These are phyloP conservation scores for Cephus sareptanus DNA, from an alignment of 2,888 invertebrate genomes.

Conservation along the genomic window DNA sequence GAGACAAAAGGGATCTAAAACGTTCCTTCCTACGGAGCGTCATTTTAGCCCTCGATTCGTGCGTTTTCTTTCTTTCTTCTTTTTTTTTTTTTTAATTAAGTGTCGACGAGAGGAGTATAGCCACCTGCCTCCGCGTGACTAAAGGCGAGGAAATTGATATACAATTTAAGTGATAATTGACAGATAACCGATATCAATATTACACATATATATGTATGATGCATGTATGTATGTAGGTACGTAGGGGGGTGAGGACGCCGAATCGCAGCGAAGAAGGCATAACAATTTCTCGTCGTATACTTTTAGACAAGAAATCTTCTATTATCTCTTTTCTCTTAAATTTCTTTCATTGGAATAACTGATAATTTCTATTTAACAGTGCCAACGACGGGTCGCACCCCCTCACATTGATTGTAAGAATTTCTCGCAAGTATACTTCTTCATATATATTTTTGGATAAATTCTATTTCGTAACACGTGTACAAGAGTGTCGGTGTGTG, in stretches of 20 bases:
- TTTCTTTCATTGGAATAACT: constrained; percentile 25
- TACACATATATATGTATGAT: constrained; percentile 38
- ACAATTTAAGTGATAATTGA: constrained; percentile 62
- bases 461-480: no score
- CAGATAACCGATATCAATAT: constrained; percentile 58
- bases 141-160: constrained; percentile 43
- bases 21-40: no score
- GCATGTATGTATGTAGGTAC: no score
- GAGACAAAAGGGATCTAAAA: constrained; percentile 7
- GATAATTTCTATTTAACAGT: constrained; percentile 60
- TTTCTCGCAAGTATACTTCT: constrained; percentile 50
- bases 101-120: no score
- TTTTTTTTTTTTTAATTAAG: constrained; percentile 12
- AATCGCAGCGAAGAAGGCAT: constrained; percentile 56
- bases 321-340: neutral
- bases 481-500: no score
- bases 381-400: constrained; percentile 50
- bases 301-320: constrained; percentile 37
- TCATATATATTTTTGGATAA: constrained; percentile 6
- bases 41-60: neutral
- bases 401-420: constrained; percentile 61
- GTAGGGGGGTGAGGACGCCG: constrained; percentile 39
- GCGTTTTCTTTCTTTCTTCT: constrained; percentile 6
- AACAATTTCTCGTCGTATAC: constrained; percentile 40
- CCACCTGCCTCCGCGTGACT: constrained; percentile 24